Percentiles rank a stretch among this genome's conserved stretches.
Evolutionary conservation across 1,140 invertebrate species (phyloP).

Genomic region (Branchinecta lynchi): DNA sequence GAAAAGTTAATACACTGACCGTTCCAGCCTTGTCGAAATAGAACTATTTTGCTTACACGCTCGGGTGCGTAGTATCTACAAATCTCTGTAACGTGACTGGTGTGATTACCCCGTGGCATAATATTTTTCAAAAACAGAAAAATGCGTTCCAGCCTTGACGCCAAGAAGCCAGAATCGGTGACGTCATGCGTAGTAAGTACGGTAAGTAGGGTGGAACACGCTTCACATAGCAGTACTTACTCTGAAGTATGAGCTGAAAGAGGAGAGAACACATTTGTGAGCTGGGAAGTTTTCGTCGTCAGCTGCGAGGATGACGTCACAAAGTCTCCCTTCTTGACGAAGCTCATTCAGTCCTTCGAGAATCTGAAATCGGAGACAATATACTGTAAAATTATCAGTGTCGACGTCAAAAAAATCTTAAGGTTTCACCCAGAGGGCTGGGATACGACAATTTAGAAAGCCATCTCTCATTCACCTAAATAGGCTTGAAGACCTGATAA

Average conservation of each 20-base stretch:
- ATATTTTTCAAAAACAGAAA: no score
- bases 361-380: conserved; percentile 27
- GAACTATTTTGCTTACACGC: no score
- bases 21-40: no score
- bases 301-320: conserved; percentile 36
- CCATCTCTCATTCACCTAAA: neutral
- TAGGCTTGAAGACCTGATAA: neutral
- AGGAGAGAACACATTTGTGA: conserved; percentile 36
- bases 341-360: conserved; percentile 38
- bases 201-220: no score
- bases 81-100: no score
- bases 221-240: no score
- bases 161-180: no score
- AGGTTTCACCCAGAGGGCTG: neutral
- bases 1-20: no score
- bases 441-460: neutral
- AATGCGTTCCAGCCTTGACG: no score
- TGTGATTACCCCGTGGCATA: no score
- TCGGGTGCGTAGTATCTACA: no score
- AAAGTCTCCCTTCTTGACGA: conserved; percentile 34
- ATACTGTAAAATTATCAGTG: neutral
- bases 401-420: neutral
- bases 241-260: conserved; percentile 38
- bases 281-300: conserved; percentile 35
- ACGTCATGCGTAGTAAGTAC: no score